Evolutionary conservation across 2,888 invertebrate species (phyloP), one percentile per base, ranked within the genome.

Genomic region (Ennomos fuscantarius): DNA sequence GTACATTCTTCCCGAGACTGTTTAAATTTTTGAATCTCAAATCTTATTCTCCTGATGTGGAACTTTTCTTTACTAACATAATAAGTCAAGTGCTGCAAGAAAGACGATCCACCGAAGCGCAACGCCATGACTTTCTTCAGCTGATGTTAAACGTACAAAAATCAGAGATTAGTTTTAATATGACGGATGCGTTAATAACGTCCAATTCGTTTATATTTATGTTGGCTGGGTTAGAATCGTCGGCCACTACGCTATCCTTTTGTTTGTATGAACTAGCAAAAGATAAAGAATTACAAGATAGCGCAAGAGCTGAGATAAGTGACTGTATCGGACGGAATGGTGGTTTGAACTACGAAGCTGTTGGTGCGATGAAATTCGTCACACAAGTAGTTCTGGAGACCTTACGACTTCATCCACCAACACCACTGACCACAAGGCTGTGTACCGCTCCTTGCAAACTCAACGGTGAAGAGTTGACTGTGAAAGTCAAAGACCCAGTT

Each of bases 181-280:
- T 92, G 89, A 89, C 91, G 8, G 91, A 92, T 74, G 86, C 82
- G 58, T 78, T 92, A 66, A 92, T 92, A 77, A 91, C 86, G 36
- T 92, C 92, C 10, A 92, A 91, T 74, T 92, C 92, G 48, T 92
- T 92, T 70, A 92, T 92, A 83, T 92, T 92, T 66, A 89, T 92
- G 89, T 60, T 92, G 55, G 92, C 92, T n/a, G 92, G 92, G 1
- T 68, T 92, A 62, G 92, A 92, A 68, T 86, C 92, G 8, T 86
- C 91, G 9, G 79, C 92, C 24, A 89, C 89, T 40, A 89, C 90
- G 12, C 70, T 88, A 55, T 90, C 91, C 10, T 92, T 92, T 74
- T 87, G 87, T 78, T 80, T 92, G 60, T 92, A 89, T 57, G 82
- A 92, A 69, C 69, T 92, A 55, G 88, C 91, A 10, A 89, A 86